Evolutionary conservation across 2,113 vertebrate genomes (phyloP).

Genomic region (Antigone vipio): DNA sequence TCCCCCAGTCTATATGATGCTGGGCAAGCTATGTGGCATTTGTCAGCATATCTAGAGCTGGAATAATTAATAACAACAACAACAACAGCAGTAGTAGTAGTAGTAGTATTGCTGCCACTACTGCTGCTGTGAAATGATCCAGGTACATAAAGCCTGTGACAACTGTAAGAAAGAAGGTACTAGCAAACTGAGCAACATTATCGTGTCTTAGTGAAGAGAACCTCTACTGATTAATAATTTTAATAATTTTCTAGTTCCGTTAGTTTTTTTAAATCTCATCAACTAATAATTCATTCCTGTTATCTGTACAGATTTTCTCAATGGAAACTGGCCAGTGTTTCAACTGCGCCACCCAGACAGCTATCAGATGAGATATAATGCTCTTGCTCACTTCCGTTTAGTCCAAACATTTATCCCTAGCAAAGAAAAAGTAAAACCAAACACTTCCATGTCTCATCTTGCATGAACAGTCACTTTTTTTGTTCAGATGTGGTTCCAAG

Average conservation of each 20-base stretch:
- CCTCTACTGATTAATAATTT: not conserved
- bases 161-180: not conserved
- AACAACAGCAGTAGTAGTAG: not conserved
- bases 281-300: not conserved
- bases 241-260: not conserved
- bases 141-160: not conserved
- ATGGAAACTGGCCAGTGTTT: not conserved
- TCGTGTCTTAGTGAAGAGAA: not conserved
- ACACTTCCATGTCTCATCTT: not conserved
- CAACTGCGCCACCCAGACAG: not conserved
- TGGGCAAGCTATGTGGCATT: not conserved
- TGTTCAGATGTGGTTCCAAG: not conserved
- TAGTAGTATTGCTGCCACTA: too few species aligned
- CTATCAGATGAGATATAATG: not conserved
- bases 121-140: not conserved
- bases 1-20: not conserved
- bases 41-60: not conserved
- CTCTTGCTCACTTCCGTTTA: not conserved
- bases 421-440: not conserved
- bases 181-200: not conserved
- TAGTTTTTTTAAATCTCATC: not conserved
- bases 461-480: not conserved
- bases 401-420: not conserved
- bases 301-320: not conserved
- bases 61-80: not conserved